Evolutionary conservation across 2,113 vertebrate genomes (phyloP).

Genomic region (Harpagus bidentatus): DNA sequence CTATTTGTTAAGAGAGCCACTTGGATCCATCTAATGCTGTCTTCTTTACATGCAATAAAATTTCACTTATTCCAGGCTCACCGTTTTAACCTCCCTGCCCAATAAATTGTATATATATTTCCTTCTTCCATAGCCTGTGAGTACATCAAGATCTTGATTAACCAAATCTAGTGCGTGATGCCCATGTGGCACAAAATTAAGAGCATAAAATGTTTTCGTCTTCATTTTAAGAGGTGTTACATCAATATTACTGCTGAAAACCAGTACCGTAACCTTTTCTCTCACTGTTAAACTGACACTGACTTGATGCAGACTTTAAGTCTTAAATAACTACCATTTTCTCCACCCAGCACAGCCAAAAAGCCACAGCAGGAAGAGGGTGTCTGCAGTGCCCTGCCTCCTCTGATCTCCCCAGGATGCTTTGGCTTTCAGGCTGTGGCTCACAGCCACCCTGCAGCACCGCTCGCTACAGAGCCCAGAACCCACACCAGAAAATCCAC

Average conservation of each 20-base stretch:
- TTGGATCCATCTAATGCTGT: neutral
- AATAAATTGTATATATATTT: neutral
- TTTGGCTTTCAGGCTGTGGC: neutral
- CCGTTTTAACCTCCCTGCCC: neutral
- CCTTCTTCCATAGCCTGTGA: neutral
- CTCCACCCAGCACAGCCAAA: neutral
- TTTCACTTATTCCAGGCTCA: neutral
- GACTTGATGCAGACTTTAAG: neutral
- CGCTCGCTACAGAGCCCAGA: neutral
- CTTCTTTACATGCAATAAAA: neutral
- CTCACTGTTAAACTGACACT: neutral
- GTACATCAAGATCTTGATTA: neutral
- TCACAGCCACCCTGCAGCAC: neutral
- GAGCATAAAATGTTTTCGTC: neutral
- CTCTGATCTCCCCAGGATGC: neutral
- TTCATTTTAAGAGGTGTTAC: neutral
- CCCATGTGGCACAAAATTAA: neutral
- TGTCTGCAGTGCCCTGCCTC: neutral
- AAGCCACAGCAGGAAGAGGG: neutral
- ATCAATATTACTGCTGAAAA: neutral
- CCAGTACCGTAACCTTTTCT: neutral
- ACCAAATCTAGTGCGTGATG: neutral
- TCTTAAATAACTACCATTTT: neutral
- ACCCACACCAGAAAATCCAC: neutral
- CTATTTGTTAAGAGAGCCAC: neutral